Base-by-base conservation (phyloP, 2,797 vertebrate species). In the Pangasius larnaudii region DNA sequence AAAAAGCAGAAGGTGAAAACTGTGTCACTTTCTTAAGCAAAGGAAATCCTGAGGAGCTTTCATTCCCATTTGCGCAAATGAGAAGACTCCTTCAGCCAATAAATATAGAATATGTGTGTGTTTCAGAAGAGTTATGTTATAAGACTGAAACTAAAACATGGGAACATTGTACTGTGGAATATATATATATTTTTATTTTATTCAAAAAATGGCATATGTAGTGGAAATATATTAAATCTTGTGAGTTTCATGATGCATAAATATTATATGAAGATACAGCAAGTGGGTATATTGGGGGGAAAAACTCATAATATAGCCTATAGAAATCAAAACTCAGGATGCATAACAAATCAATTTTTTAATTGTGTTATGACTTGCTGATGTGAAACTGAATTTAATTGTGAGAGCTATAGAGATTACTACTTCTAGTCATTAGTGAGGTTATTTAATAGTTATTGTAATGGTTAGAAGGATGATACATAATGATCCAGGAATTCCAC, bases 401-500 rank as follows among this genome's bases (percentile, higher is more conserved):
- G 24, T 61, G 24, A 16, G 24, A 14, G 27, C 33, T 63, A 27
- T 82, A n/a, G 27, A 63, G 59, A n/a, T 30, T 13, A 11, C 27
- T 16, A 36, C 56, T 39, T 22, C 1, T 14, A 33, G 39, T 63
- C 39, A 75, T 61, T 63, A 83, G n/a, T n/a, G 16, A 30, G 53
- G 42, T 56, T 67, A 56, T 88, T 39, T 65, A 30, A 42, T 65
- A 2, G 0, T n/a, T 42, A n/a, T 65, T 78, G 33, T 77, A 77
- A 84, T 39, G 69, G 46, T 63, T 59, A 27, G 24, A 61, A 77
- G 46, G 1, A 30, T 22, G 24, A 53, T 84, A 16, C 86, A 11
- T 74, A n/a, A 30, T 67, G 71, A 84, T 77, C 46, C 19, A 3
- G 58, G 46, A 77, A 59, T 63, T 78, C 59, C 71, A 67, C 51